Base-by-base conservation (phyloP, 2,797 vertebrate species). In the Ctenopoma multispine region DNA sequence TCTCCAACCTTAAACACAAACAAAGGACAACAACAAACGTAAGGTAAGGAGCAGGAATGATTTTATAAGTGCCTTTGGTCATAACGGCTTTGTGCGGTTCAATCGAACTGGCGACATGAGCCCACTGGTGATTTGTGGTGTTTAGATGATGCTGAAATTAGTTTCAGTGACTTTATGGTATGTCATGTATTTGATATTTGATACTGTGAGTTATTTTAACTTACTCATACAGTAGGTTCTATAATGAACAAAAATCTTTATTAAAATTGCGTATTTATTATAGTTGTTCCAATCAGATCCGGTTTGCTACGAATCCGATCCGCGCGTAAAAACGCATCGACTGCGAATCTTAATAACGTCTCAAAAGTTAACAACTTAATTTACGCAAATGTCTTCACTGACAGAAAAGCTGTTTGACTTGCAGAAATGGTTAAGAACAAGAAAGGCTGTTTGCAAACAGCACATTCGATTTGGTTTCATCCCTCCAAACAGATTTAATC, bases 31-130 rank as follows among this genome's bases (percentile, higher is more conserved):
- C 59, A 61, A 59, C 63, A 59, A 48, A 51, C 73, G 46, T 48
- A 50, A 61, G 87, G 89, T 91, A 83, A 83, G 89, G 34, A 31
- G 1, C 14, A 4, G 13, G 34, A 5, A 13, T 9, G 51, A 20
- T 14, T 5, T 44, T 31, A 5, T 23, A 1, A 12, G 23, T 23
- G 59, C 15, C 24, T 18, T 21, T 23, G 7, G 29, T 29, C n/a
- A 8, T 31, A 13, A 9, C 51, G 38, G 47, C 14, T 56, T 65
- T 51, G 36, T 18, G 7, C 29, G 38, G 13, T 36, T 49, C 15
- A 38, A 14, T 23, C 34, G n/a, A 24, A 31, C 44, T 18, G 4
- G 4, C 0, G 34, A n/a, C 23, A 36, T 11, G 43, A 63, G n/a
- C 8, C 17, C 27, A 29, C 18, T 20, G 34, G 0, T 17, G 3